phyloP scores from a whole-genome alignment of 2,888 invertebrate genomes.

The Standfussiana lucernea region DNA sequence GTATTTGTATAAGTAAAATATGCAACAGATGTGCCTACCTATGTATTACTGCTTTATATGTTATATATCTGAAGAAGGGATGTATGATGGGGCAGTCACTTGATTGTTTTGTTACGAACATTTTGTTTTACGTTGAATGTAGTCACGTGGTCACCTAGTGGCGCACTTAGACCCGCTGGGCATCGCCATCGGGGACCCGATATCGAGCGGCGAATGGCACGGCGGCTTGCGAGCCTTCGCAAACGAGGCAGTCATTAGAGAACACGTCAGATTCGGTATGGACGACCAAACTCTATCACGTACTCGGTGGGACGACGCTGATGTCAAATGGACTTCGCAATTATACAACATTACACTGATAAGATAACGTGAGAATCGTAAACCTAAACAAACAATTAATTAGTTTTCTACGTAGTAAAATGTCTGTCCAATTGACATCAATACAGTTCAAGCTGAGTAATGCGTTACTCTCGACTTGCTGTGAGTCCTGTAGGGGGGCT shows the following conservation, averaged over 20 bases:
- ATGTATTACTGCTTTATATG: constrained; percentile 62
- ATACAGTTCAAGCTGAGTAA: constrained; percentile 71
- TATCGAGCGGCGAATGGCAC: constrained; percentile 88
- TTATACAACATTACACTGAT: constrained; percentile 59
- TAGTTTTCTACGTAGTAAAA: constrained; percentile 45
- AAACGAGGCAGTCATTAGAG: constrained; percentile 89
- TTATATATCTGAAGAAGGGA: constrained; percentile 46
- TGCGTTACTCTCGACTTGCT: constrained; percentile 63
- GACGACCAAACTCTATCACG: constrained; percentile 71
- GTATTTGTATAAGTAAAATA: constrained; percentile 39
- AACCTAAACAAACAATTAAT: constrained; percentile 62
- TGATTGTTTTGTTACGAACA: constrained; percentile 65
- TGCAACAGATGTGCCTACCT: constrained; percentile 39
- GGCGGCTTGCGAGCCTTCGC: constrained; percentile 89
- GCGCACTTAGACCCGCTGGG: constrained; percentile 98
- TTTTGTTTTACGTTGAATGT: constrained; percentile 78
- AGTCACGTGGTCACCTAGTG: constrained; percentile 98
- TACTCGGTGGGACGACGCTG: constrained; percentile 78
- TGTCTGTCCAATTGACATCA: constrained; percentile 71
- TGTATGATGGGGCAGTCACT: constrained; percentile 53
- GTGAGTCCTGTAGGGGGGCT: constrained; percentile 73
- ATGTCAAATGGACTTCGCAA: constrained; percentile 73
- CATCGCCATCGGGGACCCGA: constrained; percentile 94
- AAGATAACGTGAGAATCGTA: constrained; percentile 54
- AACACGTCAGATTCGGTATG: constrained; percentile 91